A percentile compares a stretch with the other conserved stretches of the same genome.
These are phyloP conservation scores for Myiozetetes cayanensis DNA, from an alignment of 2,113 vertebrate species.

Conservation along the genomic window DNA sequence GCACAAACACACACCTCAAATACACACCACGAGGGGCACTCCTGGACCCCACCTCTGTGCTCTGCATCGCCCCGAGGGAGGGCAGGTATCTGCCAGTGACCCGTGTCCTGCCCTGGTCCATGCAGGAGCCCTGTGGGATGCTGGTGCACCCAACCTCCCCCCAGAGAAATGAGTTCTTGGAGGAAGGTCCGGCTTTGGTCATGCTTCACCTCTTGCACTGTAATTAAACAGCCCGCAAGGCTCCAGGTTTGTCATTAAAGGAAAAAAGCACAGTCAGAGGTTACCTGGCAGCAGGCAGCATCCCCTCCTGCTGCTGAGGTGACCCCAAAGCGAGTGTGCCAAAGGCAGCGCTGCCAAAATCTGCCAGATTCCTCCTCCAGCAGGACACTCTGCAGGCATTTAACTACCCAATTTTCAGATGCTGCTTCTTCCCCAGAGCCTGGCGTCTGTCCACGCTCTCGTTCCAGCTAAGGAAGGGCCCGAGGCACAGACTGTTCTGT, in stretches of 20 bases:
- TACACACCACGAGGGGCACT: accelerated
- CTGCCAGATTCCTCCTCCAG: slow-evolving; percentile 22
- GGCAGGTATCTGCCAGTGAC: neutral
- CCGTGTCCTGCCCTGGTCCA: accelerated
- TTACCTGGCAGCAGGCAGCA: neutral
- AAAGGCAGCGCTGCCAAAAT: neutral
- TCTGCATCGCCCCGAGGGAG: accelerated
- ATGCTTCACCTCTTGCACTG: neutral
- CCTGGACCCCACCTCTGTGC: neutral
- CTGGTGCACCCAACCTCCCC: accelerated
- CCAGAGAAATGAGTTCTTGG: neutral
- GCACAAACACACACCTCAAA: neutral
- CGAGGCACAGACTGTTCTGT: neutral
- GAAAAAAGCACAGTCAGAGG: neutral
- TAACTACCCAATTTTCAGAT: slow-evolving; percentile 45
- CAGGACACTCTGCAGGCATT: slow-evolving; percentile 23
- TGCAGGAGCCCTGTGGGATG: accelerated
- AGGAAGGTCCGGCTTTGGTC: neutral
- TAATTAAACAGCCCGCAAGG: slow-evolving; percentile 20
- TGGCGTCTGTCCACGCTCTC: neutral
- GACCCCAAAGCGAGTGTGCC: neutral
- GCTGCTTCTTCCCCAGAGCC: slow-evolving; percentile 21
- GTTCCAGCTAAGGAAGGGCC: slow-evolving; percentile 15
- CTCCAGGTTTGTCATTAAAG: slow-evolving; percentile 33
- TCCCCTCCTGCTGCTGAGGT: neutral